Evolutionary conservation across 2,888 invertebrate genomes (phyloP).

Genomic region (Epirrita christyi): DNA sequence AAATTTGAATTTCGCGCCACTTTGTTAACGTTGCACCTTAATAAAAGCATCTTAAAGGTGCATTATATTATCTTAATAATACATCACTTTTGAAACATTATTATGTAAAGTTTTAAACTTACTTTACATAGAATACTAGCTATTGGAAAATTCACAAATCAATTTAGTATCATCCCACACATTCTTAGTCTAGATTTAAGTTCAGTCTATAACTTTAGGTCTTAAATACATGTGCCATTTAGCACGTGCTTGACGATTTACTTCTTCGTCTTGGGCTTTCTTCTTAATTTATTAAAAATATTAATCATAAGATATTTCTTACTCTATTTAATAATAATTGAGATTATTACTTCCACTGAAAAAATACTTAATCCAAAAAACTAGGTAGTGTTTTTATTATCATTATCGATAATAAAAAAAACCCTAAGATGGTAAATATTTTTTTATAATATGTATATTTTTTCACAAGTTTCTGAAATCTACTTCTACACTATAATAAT

Average conservation of each 20-base stretch:
- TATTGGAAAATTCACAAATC: background rate
- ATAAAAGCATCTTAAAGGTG: too few species aligned
- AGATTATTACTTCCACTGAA: too few species aligned
- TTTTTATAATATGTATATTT: too few species aligned
- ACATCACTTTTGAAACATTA: background rate
- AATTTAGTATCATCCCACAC: background rate
- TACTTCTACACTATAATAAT: too few species aligned
- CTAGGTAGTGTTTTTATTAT: too few species aligned
- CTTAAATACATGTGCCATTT: conserved; percentile 78
- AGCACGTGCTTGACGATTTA: conserved; percentile 73
- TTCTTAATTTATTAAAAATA: conserved; percentile 67
- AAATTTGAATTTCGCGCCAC: too few species aligned
- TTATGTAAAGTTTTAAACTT: background rate
- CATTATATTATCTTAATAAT: background rate
- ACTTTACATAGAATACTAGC: background rate
- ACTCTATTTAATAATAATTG: background rate
- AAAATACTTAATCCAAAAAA: background rate
- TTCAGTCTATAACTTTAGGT: conserved; percentile 51
- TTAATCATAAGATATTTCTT: conserved; percentile 19
- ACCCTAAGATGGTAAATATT: too few species aligned
- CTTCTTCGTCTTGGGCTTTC: conserved; percentile 49
- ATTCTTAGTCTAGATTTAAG: conserved; percentile 27
- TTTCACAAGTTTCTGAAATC: too few species aligned
- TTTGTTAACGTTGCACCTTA: too few species aligned
- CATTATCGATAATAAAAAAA: too few species aligned